Conservation (phyloP, 2,888 invertebrate genomes). For the Allophyes oxyacanthae region DNA sequence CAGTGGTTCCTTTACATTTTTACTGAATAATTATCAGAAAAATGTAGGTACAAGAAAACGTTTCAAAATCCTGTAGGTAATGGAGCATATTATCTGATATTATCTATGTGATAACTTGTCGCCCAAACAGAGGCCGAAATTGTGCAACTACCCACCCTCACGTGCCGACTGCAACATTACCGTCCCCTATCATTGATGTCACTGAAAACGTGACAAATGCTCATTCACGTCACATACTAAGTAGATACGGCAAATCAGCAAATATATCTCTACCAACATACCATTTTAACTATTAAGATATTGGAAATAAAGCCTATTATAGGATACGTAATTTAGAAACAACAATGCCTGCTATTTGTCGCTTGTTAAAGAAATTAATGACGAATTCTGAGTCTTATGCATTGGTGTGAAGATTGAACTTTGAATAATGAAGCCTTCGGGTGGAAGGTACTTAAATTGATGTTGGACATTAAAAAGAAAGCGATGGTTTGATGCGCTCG, state of each 20-base stretch:
- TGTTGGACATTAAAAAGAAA: slow-evolving; percentile 42
- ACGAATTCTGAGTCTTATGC: slow-evolving; percentile 22
- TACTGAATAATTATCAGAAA: slow-evolving; percentile 3
- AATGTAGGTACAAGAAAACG: slow-evolving; percentile 42
- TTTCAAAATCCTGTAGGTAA: slow-evolving; percentile 45
- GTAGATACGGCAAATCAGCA: slow-evolving; percentile 22
- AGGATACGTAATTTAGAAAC: slow-evolving; percentile 9
- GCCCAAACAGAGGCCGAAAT: slow-evolving; percentile 46
- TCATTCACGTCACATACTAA: slow-evolving; percentile 29
- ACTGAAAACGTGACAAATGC: slow-evolving; percentile 44
- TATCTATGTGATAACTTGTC: slow-evolving; percentile 58
- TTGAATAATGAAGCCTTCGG: background rate
- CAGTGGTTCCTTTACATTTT: slow-evolving; percentile 4
- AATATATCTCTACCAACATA: slow-evolving; percentile 7
- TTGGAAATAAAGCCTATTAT: slow-evolving; percentile 27
- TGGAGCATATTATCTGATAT: slow-evolving; percentile 50
- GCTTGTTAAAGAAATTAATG: slow-evolving; percentile 14
- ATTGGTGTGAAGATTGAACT: slow-evolving; percentile 9
- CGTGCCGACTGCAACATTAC: slow-evolving; percentile 43
- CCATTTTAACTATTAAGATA: slow-evolving; percentile 13
- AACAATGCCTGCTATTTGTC: slow-evolving; percentile 17
- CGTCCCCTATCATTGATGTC: slow-evolving; percentile 43
- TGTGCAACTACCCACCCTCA: slow-evolving; percentile 45
- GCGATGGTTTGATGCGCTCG: slow-evolving; percentile 33
- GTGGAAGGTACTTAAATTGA: slow-evolving; percentile 25